A percentile compares a stretch with the other conserved stretches of the same genome.
These are phyloP conservation scores for Rynchops niger DNA, from an alignment of 2,113 vertebrate genomes.

Conservation along the genomic window DNA sequence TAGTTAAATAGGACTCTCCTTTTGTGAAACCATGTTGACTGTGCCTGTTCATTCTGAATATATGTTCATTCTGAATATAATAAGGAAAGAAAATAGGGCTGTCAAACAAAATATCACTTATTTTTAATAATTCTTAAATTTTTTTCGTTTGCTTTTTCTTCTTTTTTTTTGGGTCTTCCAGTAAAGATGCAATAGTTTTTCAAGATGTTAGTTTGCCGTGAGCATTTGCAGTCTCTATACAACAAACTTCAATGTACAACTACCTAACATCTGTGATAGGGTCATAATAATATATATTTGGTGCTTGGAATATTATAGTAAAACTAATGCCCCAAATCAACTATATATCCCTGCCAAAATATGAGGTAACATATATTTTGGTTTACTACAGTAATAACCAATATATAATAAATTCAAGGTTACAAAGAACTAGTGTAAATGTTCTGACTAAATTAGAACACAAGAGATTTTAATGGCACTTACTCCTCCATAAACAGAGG, in stretches of 20 bases:
- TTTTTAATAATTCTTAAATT: neutral
- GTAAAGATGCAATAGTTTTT: neutral
- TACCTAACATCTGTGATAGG: neutral
- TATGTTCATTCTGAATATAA: neutral
- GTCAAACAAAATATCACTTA: neutral
- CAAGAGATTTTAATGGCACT: neutral
- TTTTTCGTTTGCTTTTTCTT: neutral
- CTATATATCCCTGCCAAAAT: neutral
- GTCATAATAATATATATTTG: neutral
- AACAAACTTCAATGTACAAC: neutral
- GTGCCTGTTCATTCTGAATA: neutral
- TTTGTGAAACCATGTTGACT: neutral
- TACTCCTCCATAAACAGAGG: neutral
- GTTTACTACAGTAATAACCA: neutral
- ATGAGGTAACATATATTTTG: neutral
- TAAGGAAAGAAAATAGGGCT: neutral
- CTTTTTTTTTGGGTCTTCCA: neutral
- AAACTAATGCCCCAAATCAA: neutral
- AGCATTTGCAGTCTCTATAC: neutral
- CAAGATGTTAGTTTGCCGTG: neutral
- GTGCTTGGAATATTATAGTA: neutral
- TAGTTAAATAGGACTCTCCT: neutral
- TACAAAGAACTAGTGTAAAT: neutral
- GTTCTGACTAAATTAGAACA: neutral
- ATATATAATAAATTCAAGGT: neutral